A percentile compares a stretch with the other conserved stretches of the same genome.
Conservation (phyloP, 2,888 invertebrate species). For the Blomia tropicalis region DNA sequence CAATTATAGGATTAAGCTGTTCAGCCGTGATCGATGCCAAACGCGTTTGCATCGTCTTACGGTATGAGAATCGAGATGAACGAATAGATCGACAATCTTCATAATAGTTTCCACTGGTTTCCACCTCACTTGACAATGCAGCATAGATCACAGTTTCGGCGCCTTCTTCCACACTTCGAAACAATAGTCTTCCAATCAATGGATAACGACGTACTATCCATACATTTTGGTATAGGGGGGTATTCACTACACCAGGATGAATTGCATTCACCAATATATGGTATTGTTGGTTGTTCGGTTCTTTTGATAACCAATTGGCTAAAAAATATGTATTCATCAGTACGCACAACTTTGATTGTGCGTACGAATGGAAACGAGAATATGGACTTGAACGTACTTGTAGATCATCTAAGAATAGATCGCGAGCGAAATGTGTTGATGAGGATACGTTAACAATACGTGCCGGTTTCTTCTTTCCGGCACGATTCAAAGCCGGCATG, state of each 20-base stretch:
- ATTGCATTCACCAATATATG: slow-evolving; percentile 52
- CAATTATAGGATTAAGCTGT: background rate
- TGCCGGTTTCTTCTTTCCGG: slow-evolving; percentile 40
- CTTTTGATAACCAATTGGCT: slow-evolving; percentile 45
- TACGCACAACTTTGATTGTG: slow-evolving; percentile 71
- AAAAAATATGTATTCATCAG: slow-evolving; percentile 46
- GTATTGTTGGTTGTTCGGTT: slow-evolving; percentile 32
- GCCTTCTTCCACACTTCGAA: slow-evolving; percentile 63
- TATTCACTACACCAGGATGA: slow-evolving; percentile 73
- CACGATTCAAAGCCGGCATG: slow-evolving; percentile 52
- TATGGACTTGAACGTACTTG: slow-evolving; percentile 43
- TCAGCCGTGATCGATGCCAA: background rate
- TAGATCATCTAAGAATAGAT: slow-evolving; percentile 59
- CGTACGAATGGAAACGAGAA: slow-evolving; percentile 45
- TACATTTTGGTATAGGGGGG: slow-evolving; percentile 59
- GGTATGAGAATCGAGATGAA: slow-evolving; percentile 35
- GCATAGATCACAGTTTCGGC: slow-evolving; percentile 59
- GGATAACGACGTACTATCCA: slow-evolving; percentile 47
- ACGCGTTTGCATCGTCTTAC: background rate
- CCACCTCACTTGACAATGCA: slow-evolving; percentile 54
- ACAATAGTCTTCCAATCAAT: slow-evolving; percentile 48
- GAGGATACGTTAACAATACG: slow-evolving; percentile 75
- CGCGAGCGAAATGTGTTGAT: slow-evolving; percentile 56
- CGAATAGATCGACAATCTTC: slow-evolving; percentile 48
- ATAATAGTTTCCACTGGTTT: slow-evolving; percentile 64